phyloP scores from a whole-genome alignment of 2,888 invertebrate genomes.

The Drosophila conformis region DNA sequence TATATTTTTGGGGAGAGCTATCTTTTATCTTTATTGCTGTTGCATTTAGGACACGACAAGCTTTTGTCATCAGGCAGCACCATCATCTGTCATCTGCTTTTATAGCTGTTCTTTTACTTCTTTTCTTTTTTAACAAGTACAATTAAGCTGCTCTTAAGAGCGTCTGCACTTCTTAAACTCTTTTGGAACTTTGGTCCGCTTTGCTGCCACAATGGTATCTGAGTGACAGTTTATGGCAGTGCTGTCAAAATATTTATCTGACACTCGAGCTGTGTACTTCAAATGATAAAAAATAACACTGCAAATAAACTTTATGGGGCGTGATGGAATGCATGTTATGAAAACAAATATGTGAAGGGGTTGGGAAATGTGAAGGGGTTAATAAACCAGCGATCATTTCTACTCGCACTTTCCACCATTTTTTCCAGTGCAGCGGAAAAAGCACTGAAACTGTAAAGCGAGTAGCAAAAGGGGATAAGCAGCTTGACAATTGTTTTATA shows the following conservation, averaged over 20 bases:
- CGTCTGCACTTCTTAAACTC: slow-evolving; percentile 11
- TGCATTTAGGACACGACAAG: neutral
- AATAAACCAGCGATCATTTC: slow-evolving; percentile 42
- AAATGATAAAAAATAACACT: slow-evolving; percentile 60
- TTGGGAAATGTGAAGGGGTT: slow-evolving; percentile 36
- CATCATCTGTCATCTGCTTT: neutral
- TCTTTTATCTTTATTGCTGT: neutral
- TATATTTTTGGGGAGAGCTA: neutral
- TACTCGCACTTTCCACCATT: slow-evolving; percentile 27
- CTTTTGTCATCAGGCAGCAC: slow-evolving; percentile 1
- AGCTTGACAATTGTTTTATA: slow-evolving; percentile 75
- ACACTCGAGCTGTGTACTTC: slow-evolving; percentile 62
- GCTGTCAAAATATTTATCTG: slow-evolving; percentile 78
- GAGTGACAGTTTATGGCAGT: slow-evolving; percentile 60
- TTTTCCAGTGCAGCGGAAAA: slow-evolving; percentile 9
- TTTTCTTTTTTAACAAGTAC: neutral
- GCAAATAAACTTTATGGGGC: slow-evolving; percentile 66
- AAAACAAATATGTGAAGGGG: slow-evolving; percentile 29
- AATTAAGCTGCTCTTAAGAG: slow-evolving; percentile 14
- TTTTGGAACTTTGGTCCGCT: slow-evolving; percentile 13
- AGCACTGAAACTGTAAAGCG: slow-evolving; percentile 5
- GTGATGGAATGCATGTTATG: slow-evolving; percentile 27
- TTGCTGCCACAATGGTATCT: slow-evolving; percentile 31
- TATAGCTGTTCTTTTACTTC: neutral
- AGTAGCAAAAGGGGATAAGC: slow-evolving; percentile 26